Percentiles rank a stretch among this genome's conserved stretches.
These are phyloP conservation scores for Protomyctophum bolini DNA, from an alignment of 2,113 vertebrate genomes.

Conservation along the genomic window DNA sequence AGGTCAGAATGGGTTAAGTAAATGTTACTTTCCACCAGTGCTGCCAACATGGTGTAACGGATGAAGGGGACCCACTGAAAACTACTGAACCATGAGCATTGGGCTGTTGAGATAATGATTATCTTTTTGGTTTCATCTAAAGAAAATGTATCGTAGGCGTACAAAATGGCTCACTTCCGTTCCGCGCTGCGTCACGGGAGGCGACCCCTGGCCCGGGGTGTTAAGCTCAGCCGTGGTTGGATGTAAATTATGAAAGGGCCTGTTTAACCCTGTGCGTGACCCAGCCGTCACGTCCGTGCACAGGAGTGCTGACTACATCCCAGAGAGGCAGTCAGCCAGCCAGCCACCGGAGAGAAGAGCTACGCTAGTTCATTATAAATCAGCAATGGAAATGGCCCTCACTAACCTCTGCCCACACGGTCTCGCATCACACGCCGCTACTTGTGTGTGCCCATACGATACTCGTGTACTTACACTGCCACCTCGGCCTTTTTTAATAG, in stretches of 20 bases:
- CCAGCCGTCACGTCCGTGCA: conserved; percentile 20
- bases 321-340: neutral
- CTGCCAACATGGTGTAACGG: neutral
- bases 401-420: neutral
- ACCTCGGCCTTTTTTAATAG: neutral
- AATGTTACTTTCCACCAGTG: too few species aligned
- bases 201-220: conserved; percentile 27
- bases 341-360: neutral
- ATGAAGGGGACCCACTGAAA: conserved; percentile 38
- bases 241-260: conserved; percentile 45
- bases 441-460: neutral
- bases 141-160: conserved; percentile 26
- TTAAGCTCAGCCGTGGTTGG: conserved; percentile 34
- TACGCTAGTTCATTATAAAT: conserved; percentile 35
- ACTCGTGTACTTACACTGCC: conserved; percentile 9
- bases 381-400: conserved; percentile 26
- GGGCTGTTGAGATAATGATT: conserved; percentile 5
- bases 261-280: conserved; percentile 55
- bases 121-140: neutral
- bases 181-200: conserved; percentile 42
- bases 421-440: neutral
- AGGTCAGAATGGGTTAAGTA: too few species aligned
- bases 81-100: conserved; percentile 29
- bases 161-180: conserved; percentile 37
- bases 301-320: conserved; percentile 40